phyloP scores from a whole-genome alignment of 2,888 invertebrate species.

The Philereme vetulata region DNA sequence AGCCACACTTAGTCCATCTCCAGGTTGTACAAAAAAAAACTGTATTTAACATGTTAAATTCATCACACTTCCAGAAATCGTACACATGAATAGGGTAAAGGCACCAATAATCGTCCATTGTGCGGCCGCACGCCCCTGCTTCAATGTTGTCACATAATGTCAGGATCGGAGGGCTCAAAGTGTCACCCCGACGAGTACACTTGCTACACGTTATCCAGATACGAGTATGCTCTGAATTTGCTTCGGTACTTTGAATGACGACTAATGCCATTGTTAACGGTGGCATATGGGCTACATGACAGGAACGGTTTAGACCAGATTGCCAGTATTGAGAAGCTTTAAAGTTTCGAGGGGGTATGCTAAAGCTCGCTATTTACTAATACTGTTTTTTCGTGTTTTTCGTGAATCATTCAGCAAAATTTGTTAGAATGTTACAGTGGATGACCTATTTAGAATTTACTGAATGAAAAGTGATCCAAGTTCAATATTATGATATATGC shows the following conservation, averaged over 20 bases:
- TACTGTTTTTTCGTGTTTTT: constrained; percentile 1
- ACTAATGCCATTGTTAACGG: constrained; percentile 81
- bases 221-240: constrained; percentile 63
- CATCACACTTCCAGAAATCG: constrained; percentile 31
- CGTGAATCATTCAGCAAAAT: constrained; percentile 2
- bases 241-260: constrained; percentile 77
- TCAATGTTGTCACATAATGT: constrained; percentile 77
- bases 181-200: constrained; percentile 79
- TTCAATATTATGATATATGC: no score
- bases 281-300: constrained; percentile 77
- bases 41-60: constrained; percentile 27
- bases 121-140: constrained; percentile 62
- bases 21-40: not conserved
- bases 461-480: no score
- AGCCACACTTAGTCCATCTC: no score
- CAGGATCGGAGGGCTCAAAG: constrained; percentile 78
- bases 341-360: constrained; percentile 10
- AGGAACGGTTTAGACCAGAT: constrained; percentile 60
- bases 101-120: constrained; percentile 73
- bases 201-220: constrained; percentile 77
- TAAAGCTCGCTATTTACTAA: constrained; percentile 6
- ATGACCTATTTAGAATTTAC: not conserved
- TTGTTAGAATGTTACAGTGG: not conserved
- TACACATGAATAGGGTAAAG: constrained; percentile 60
- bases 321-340: constrained; percentile 51